Conservation (phyloP, 2,113 vertebrate species). For the Tupaia tana region DNA sequence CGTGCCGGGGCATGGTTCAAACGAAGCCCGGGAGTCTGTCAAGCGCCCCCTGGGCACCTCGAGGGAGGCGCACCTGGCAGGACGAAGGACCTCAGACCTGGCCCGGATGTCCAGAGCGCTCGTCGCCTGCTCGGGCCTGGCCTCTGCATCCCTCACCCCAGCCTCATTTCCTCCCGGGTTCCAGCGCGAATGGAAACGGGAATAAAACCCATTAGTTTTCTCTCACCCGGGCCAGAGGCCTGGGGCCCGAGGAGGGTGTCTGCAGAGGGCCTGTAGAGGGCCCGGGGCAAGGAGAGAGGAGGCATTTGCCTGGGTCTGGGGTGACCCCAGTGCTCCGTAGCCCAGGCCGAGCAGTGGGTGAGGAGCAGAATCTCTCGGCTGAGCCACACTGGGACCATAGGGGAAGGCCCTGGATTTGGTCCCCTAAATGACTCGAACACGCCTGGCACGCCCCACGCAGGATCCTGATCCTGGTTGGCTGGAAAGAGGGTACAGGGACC, state of each 20-base stretch:
- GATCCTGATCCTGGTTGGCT: no score
- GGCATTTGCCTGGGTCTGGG: accelerated
- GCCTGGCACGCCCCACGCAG: no score
- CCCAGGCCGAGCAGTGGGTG: no score
- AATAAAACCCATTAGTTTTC: neutral
- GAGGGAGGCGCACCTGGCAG: neutral
- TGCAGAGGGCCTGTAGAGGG: accelerated
- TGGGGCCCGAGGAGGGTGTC: neutral
- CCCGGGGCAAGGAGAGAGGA: neutral
- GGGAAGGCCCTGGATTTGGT: no score
- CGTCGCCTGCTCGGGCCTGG: accelerated
- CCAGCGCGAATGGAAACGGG: neutral
- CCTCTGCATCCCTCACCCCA: accelerated
- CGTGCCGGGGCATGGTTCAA: accelerated
- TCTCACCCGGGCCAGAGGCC: neutral
- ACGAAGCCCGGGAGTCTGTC: neutral
- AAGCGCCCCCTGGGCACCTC: neutral
- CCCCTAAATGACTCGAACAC: no score
- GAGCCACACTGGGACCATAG: no score
- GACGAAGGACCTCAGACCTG: neutral
- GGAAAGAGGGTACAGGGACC: no score
- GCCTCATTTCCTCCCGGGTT: neutral
- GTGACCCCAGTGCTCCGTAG: accelerated
- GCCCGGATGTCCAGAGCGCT: accelerated
- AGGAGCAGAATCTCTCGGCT: no score